Evolutionary conservation across 2,113 vertebrate genomes (phyloP), one percentile per base, ranked within the genome.

Genomic region (Cercopithecus mona): DNA sequence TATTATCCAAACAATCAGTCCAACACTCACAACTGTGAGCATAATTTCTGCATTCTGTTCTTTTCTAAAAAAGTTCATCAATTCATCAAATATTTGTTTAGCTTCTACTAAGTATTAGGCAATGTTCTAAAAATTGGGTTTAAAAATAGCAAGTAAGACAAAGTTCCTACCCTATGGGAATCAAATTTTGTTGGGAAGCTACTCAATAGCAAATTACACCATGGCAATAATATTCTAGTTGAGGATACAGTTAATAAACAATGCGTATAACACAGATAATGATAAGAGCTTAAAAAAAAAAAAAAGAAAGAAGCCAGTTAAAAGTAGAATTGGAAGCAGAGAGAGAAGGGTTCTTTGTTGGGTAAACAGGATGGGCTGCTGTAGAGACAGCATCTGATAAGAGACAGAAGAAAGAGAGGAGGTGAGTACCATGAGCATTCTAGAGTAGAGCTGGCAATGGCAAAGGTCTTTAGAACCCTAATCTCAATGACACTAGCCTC

Each of bases 81-180:
- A 14, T 50, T 72, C 61, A 70, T 48, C 30, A 68, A 68, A 17
- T 80, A 75, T 73, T 45, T 92, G 43, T 23, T 90, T 86, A 59
- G 13, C 8, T 90, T 59, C 43, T 86, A 30, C 14, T 82, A 81
- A 92, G 12, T 16, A 22, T 5, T 57, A 94, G 23, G 43, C 22
- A 88, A 78, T 68, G 55, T 80, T 86, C 76, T 92, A 81, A 80
- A 90, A 80, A 70, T n/a, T 85, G 23, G 12, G n/a, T 57, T 79
- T 94, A 73, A 89, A 80, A 84, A 73, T 1, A 35, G 43, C 17
- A 91, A 64, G 45, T 17, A 61, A 93, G n/a, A 64, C 25, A 90
- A 73, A 5, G 1, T 78, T 86, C 55, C 85, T 90, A 52, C 38
- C 50, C 7, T 78, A 9, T 22, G 16, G n/a, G 59, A 72, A 32